These are phyloP conservation scores for Noctilio leporinus DNA, from an alignment of 2,113 vertebrate species.

Conservation along the genomic window DNA sequence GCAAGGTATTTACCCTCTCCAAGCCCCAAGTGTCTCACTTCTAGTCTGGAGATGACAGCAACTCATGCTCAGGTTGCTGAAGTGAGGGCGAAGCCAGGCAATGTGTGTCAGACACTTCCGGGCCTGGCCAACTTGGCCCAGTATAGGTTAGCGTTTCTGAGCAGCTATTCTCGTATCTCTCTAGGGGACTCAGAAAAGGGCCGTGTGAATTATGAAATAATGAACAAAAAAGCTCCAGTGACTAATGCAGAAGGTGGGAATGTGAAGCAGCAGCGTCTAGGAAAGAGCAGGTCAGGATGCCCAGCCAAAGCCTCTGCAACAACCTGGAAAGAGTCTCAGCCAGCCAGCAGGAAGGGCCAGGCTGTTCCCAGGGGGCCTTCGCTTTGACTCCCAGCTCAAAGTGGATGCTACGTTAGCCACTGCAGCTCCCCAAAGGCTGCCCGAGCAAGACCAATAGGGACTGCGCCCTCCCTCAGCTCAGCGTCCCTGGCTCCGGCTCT, in stretches of 20 bases:
- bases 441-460: not conserved
- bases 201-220: not conserved
- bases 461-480: not conserved
- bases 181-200: not conserved
- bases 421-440: not conserved
- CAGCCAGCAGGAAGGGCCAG: not conserved
- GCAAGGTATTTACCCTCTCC: not conserved
- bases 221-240: not conserved
- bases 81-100: not conserved
- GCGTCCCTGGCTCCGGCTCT: not conserved
- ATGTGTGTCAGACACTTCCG: not conserved
- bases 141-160: fast-evolving
- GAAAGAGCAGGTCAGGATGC: not conserved
- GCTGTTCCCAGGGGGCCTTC: not conserved
- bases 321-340: not conserved
- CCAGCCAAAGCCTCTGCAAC: fast-evolving
- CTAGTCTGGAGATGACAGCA: not conserved
- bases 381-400: not conserved
- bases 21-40: not conserved
- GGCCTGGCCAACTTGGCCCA: not conserved
- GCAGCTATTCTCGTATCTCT: not conserved
- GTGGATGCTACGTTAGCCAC: not conserved
- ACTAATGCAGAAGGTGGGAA: not conserved
- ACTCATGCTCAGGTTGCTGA: not conserved
- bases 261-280: not conserved